Base-by-base conservation (phyloP, 2,113 vertebrate species). In the Chinchilla lanigera region DNA sequence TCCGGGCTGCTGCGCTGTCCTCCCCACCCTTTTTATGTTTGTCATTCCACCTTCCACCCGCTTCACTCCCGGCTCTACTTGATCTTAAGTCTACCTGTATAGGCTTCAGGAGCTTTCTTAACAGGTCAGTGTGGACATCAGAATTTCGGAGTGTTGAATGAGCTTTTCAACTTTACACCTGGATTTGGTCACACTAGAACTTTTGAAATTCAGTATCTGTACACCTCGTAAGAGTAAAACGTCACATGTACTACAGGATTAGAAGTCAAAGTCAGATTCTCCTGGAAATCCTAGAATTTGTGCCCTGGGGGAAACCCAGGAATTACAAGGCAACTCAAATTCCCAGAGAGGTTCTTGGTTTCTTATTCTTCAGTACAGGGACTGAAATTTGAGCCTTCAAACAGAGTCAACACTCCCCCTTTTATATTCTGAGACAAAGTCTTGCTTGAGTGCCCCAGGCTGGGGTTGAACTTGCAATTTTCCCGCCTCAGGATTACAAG, bases 21-120 rank as follows among this genome's bases (percentile, higher is more conserved):
- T 22, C 75, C 60, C 38, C 28, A 38, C 56, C 60, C 54, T 52
- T n/a, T 44, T 1, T 17, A 20, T 22, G 10, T 0, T 13, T 16
- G 5, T 14, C 60, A 58, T 20, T 20, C 13, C 30, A 24, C 52
- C 4, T 4, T 56, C 28, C 4, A 7, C 47, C 13, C 0, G 0
- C 61, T 28, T 26, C 5, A 8, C n/a, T 16, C 52, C 69, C 54
- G 9, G 0, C 58, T 61, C 60, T 83, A 6, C 38, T 47, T 38
- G 28, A 93, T 86, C 63, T 54, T 13, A 69, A 44, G 14, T n/a
- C 83, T 20, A 28, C 54, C 20, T 58, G 63, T 30, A 22, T 0
- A 81, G 35, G 38, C 85, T 71, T 91, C 52, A 19, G 30, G 65
- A 77, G 83, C 22, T 44, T 85, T 75, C 86, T 77, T 77, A 67